These are phyloP conservation scores for Autographa pulchrina DNA, from an alignment of 2,888 invertebrate species.

Conservation along the genomic window DNA sequence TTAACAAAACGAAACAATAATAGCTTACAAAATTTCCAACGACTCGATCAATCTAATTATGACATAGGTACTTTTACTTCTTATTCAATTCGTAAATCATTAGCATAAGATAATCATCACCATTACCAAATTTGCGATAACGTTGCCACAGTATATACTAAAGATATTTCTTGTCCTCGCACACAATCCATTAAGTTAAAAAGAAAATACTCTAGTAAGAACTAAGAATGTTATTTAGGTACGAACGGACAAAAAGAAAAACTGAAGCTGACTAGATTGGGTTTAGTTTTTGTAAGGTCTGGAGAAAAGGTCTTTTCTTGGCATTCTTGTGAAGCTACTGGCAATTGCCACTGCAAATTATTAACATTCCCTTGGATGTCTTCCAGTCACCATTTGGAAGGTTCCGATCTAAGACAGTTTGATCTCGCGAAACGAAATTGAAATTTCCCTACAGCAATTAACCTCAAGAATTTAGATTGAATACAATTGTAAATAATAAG, in stretches of 20 bases:
- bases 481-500: constrained; percentile 16
- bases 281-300: background rate
- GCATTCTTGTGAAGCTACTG: constrained; percentile 3
- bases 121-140: constrained; percentile 30
- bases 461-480: background rate
- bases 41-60: constrained; percentile 35
- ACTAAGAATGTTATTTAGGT: background rate
- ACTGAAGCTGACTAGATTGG: background rate
- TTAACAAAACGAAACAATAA: too few relatives aligned
- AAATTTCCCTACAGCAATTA: background rate
- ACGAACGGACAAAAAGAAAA: background rate
- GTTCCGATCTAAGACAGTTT: background rate
- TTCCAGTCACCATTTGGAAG: background rate
- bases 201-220: background rate
- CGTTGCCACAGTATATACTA: constrained; percentile 28
- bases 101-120: constrained; percentile 49
- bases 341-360: background rate
- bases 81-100: constrained; percentile 45
- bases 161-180: background rate
- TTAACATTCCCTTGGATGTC: background rate
- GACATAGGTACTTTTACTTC: constrained; percentile 36
- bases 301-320: constrained; percentile 4
- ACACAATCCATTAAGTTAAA: background rate
- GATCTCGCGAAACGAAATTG: background rate
- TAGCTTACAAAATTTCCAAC: background rate